Conservation (phyloP, 2,888 invertebrate species). For the Neuroscelio doddi region DNA sequence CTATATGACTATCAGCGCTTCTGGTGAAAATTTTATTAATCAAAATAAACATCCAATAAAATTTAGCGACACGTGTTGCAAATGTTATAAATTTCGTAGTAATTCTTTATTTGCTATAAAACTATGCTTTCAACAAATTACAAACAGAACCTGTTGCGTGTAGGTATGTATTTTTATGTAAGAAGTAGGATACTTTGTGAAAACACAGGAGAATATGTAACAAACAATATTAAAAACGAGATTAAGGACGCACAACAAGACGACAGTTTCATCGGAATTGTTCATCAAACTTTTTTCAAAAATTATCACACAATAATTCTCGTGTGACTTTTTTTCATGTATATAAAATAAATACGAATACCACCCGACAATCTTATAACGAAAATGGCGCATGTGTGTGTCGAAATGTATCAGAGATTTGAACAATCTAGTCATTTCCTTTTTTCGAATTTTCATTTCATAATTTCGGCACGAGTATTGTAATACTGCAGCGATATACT, state of each 20-base stretch:
- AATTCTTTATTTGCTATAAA: constrained; percentile 68
- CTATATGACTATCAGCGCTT: constrained; percentile 95
- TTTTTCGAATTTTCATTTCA: constrained; percentile 34
- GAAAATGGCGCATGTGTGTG: constrained; percentile 1
- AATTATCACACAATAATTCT: constrained; percentile 1
- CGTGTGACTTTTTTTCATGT: neutral
- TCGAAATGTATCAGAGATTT: constrained; percentile 43
- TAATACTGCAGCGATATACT: constrained; percentile 54
- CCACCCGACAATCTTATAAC: too few relatives aligned
- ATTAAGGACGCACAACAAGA: neutral
- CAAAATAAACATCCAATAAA: neutral
- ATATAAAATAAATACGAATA: constrained; percentile 3
- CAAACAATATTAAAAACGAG: constrained; percentile 16
- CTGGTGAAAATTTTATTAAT: neutral
- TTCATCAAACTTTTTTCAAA: neutral
- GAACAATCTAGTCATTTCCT: constrained; percentile 27
- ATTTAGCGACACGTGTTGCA: neutral
- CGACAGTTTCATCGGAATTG: neutral
- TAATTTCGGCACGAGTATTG: constrained; percentile 51
- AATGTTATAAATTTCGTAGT: constrained; percentile 50
- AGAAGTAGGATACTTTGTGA: constrained; percentile 11
- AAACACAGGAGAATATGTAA: constrained; percentile 37
- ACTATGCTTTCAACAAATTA: constrained; percentile 67
- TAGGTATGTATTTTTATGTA: constrained; percentile 18
- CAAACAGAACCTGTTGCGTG: constrained; percentile 57